Conservation (phyloP, 2,888 invertebrate genomes). For the Antheraea assamensis region DNA sequence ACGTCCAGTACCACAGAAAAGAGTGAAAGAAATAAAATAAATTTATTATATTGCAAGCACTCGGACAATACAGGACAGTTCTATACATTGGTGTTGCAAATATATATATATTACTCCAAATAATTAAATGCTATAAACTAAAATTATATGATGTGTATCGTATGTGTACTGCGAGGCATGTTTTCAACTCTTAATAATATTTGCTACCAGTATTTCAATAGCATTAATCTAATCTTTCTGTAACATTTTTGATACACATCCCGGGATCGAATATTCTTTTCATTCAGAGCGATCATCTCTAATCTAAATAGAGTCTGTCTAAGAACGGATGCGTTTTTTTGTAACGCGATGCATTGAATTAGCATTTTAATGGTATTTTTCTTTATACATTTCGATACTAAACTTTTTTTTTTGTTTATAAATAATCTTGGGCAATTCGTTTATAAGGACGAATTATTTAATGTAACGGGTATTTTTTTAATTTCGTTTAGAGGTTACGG, state of each 20-base stretch:
- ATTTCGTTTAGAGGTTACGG: too few relatives aligned
- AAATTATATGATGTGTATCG: too few relatives aligned
- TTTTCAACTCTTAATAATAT: background rate
- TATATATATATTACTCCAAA: too few relatives aligned
- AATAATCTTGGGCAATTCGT: background rate
- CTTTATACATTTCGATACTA: background rate
- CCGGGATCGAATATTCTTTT: background rate
- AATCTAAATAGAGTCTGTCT: background rate
- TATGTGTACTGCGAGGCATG: too few relatives aligned
- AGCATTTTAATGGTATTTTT: conserved; percentile 19
- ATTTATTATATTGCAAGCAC: too few relatives aligned
- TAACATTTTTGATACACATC: background rate
- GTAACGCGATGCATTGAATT: conserved; percentile 15
- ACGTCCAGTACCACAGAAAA: too few relatives aligned
- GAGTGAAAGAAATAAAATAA: too few relatives aligned
- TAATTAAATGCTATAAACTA: too few relatives aligned
- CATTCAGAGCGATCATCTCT: background rate
- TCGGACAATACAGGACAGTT: too few relatives aligned
- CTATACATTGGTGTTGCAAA: too few relatives aligned
- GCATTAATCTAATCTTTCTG: background rate
- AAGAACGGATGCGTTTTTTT: conserved; percentile 20
- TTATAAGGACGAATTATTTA: background rate
- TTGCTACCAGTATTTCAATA: background rate
- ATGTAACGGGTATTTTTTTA: too few relatives aligned
- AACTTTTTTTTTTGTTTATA: background rate